Percentiles rank a stretch among this genome's conserved stretches.
Conservation (phyloP, 2,888 invertebrate species). For the Hymenopus coronatus region DNA sequence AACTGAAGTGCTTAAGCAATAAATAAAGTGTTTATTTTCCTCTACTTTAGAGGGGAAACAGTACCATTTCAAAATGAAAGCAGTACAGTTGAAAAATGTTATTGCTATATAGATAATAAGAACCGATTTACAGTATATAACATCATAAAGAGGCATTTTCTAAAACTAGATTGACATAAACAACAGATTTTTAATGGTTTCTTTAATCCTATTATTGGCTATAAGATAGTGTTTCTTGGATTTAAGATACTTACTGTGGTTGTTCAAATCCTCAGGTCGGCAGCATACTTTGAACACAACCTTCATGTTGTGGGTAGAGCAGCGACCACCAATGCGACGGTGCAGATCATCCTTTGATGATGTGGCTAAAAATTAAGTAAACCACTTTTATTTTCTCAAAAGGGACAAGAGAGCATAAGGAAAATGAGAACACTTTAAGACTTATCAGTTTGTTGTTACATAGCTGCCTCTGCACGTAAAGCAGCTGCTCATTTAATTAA, state of each 20-base stretch:
- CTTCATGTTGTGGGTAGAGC: constrained; percentile 92
- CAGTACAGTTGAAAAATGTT: too few species aligned
- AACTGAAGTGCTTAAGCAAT: too few species aligned
- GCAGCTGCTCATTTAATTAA: not conserved
- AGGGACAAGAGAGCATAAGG: too few species aligned
- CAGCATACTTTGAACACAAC: constrained; percentile 93
- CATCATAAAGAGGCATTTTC: too few species aligned
- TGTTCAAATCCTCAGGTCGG: constrained; percentile 61
- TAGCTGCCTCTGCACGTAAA: not conserved
- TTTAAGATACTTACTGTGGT: constrained; percentile 47
- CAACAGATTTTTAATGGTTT: not conserved
- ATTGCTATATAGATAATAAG: too few species aligned
- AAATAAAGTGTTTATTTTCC: too few species aligned
- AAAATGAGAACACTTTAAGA: not conserved
- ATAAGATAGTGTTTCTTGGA: not conserved
- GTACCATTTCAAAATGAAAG: too few species aligned
- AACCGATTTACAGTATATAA: too few species aligned
- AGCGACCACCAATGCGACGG: constrained; percentile 87
- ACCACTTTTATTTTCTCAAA: too few species aligned
- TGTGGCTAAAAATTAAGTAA: constrained; percentile 61
- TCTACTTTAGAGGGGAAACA: too few species aligned
- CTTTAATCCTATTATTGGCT: not conserved
- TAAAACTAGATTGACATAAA: not conserved
- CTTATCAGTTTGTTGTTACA: not conserved
- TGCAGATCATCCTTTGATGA: constrained; percentile 90